Base-by-base conservation (phyloP, 37 sponge, comb jelly and placozoan species). In the Beroe forskalii region DNA sequence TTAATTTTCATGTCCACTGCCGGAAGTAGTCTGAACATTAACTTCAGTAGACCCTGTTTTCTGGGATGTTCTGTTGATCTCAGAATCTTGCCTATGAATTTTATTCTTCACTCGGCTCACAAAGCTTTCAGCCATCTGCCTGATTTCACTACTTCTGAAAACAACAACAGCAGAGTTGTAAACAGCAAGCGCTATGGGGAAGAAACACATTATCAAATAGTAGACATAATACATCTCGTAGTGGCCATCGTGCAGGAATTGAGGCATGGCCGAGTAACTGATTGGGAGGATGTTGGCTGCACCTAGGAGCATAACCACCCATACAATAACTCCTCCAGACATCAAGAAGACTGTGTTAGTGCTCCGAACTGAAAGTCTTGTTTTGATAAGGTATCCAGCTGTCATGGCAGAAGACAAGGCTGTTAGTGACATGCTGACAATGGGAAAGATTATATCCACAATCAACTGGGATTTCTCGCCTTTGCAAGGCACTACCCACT, bases 191-290 rank as follows among this genome's bases (percentile, higher is more conserved):
- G 32, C 2, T 4, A 69, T 69, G 19, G 72, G 72, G 72, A 69
- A 69, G 38, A 69, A 69, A 17, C 72, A 69, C 38, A 32, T 69
- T 1, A 69, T 69, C 19, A 69, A 2, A 17, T 69, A 69, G 38
- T 69, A 69, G 1, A 69, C 72, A 35, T 69, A 69, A 37, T 69
- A 69, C 35, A 69, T 35, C 72, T 69, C 72, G 32, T 69, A 69
- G 17, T 36, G 35, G 4, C 27, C 66, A 33, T 69, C 12, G 37
- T 69, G 17, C 38, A 69, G 9, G 38, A 69, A 69, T 33, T 14
- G 12, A 2, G 38, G 72, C 72, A 69, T 69, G 4, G 17, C 35
- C 37, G 27, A 19, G 39, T 36, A 32, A 35, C 38, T 32, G 32
- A 69, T 69, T 12, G 72, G 72, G 19, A 69, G 39, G 38, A 32